These are phyloP conservation scores for Shargacucullia verbasci DNA, from an alignment of 2,888 invertebrate genomes.

Conservation along the genomic window DNA sequence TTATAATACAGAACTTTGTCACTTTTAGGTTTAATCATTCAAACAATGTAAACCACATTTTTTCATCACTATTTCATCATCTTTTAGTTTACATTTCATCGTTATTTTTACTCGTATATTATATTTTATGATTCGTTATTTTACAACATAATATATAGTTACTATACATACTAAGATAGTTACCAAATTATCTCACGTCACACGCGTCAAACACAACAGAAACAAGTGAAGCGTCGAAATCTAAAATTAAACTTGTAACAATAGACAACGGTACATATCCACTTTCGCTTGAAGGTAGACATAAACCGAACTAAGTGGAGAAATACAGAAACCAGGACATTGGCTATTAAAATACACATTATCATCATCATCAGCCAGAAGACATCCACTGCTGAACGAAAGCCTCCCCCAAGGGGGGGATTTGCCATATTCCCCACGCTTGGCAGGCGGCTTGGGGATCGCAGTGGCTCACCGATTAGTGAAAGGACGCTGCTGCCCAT, in stretches of 20 bases:
- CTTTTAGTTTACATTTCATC: too few species aligned
- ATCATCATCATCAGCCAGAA: constrained; percentile 10
- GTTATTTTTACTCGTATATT: too few species aligned
- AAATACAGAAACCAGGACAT: constrained; percentile 2
- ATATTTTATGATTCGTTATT: too few species aligned
- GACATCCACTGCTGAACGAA: too few species aligned
- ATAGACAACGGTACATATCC: not conserved
- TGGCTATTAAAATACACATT: constrained; percentile 2
- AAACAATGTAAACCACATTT: constrained; percentile 7
- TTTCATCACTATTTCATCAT: not conserved
- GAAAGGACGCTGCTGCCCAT: too few species aligned
- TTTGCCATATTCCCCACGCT: too few species aligned
- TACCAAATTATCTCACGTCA: too few species aligned
- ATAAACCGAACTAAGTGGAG: not conserved
- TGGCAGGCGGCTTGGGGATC: too few species aligned
- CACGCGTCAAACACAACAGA: not conserved
- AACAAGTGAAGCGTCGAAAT: not conserved
- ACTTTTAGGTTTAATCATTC: not conserved
- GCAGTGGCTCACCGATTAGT: too few species aligned
- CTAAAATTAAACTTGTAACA: not conserved
- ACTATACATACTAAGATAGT: too few species aligned
- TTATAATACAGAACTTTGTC: constrained; percentile 3
- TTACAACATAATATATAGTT: too few species aligned
- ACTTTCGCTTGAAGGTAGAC: not conserved
- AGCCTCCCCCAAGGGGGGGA: too few species aligned